Conservation (phyloP, 2,797 vertebrate species). For the Myotis daubentonii region DNA sequence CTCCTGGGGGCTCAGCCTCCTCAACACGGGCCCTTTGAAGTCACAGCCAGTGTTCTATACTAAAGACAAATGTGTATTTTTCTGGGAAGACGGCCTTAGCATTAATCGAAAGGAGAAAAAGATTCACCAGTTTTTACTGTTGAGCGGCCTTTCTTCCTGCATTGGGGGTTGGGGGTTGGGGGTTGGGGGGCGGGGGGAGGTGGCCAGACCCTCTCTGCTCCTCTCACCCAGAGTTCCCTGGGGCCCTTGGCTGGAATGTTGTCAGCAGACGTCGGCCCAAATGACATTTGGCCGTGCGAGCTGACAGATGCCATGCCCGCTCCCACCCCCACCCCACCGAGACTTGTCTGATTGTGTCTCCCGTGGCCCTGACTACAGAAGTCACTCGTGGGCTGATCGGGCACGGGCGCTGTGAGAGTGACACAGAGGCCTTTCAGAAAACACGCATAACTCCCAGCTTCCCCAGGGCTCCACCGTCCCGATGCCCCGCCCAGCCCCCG, state of each 20-base stretch:
- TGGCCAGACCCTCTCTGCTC: neutral
- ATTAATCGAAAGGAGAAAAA: neutral
- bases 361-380: neutral
- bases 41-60: neutral
- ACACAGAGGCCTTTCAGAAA: neutral
- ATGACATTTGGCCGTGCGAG: neutral
- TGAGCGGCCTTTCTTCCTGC: too few relatives aligned
- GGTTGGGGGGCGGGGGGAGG: neutral
- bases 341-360: neutral
- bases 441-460: neutral
- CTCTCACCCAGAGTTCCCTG: neutral
- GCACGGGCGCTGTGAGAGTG: neutral
- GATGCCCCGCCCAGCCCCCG: neutral
- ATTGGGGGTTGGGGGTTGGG: accelerated
- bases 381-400: neutral
- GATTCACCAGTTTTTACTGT: neutral
- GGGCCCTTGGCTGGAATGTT: too few relatives aligned
- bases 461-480: neutral
- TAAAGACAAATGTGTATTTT: neutral
- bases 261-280: neutral
- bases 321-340: neutral
- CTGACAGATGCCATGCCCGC: neutral
- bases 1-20: neutral
- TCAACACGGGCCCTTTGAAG: neutral
- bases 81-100: neutral